phyloP scores from a whole-genome alignment of 2,113 vertebrate genomes.

The Forbesichthys papilliferus region DNA sequence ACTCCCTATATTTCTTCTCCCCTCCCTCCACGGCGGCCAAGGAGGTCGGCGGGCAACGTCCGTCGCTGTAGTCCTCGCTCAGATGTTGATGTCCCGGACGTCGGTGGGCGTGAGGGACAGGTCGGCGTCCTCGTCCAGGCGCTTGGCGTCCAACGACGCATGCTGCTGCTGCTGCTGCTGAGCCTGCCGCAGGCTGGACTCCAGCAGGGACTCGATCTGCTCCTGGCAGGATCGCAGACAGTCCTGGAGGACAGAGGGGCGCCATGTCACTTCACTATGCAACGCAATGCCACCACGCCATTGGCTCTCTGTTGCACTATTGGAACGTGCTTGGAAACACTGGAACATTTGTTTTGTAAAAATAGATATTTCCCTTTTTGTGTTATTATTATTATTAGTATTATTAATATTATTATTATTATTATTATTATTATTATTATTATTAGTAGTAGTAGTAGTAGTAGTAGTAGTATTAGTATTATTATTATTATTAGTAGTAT shows the following conservation, averaged over 20 bases:
- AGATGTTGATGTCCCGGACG: conserved; percentile 95
- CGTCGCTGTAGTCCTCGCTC: conserved; percentile 50
- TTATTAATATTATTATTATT: too few species aligned
- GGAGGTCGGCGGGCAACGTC: background rate
- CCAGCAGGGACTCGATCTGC: conserved; percentile 95
- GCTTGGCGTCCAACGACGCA: conserved; percentile 75
- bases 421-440: too few species aligned
- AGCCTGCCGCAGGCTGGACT: conserved; percentile 93
- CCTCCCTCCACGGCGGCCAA: conserved; percentile 26
- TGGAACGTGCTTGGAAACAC: background rate
- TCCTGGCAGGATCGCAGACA: conserved; percentile 97
- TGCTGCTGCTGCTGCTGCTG: conserved; percentile 76
- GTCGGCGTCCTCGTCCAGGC: conserved; percentile 85
- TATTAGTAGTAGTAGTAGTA: too few species aligned
- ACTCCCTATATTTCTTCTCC: conserved; percentile 21
- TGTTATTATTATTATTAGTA: too few species aligned
- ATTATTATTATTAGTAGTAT: too few species aligned
- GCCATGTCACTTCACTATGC: background rate
- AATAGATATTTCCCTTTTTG: too few species aligned
- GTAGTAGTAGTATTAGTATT: too few species aligned
- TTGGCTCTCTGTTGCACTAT: background rate
- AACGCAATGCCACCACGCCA: conserved; percentile 1
- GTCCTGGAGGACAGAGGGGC: conserved; percentile 78
- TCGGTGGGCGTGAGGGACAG: conserved; percentile 96
- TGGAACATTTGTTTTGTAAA: background rate